Evolutionary conservation across 2,888 invertebrate genomes (phyloP), one percentile per base, ranked within the genome.

Genomic region (Archips xylosteana): DNA sequence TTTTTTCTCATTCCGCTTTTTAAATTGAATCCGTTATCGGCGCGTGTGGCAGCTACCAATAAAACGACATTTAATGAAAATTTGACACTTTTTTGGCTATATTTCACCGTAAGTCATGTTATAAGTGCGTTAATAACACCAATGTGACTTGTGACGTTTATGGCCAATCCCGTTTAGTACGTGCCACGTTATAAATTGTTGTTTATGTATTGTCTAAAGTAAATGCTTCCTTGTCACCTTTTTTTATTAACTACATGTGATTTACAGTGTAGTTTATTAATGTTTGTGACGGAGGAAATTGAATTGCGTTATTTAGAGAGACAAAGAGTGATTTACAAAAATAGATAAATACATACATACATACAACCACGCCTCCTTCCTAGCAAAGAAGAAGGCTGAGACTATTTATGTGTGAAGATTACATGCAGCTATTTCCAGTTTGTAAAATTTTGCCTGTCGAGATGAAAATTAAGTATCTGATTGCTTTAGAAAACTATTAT

Each of bases 1-100:
- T 92, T 92, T 94, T 92, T 92, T 93, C 92, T 92, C 92, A 92
- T 93, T 93, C 89, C 89, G 89, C 88, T 91, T 92, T 93, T 94
- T 92, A 93, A 94, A 94, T 93, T 94, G 93, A 93, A 92, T 91
- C 89, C 90, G 84, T 82, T 87, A 83, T 88, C 90, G 92, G 92
- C 90, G 87, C 89, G 93, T 92, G 93, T 73, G 73, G 68, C 63
- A 42, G 61, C 72, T 73, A 73, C 73, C 93, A 92, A 92, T 93
- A 92, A 92, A 92, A 88, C 82, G 84, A 84, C 84, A 87, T 89
- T 90, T 92, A 92, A 91, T 91, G 91, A 92, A 92, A 92, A 88
- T 90, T 91, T 87, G 88, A 90, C 85, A 87, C 87, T 87, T 83
- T 88, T 90, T 60, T 60, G 36, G 9, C 12, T 36, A 36, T 60